Conservation (phyloP, 1,140 invertebrate genomes). For the Drosophila repleta region DNA sequence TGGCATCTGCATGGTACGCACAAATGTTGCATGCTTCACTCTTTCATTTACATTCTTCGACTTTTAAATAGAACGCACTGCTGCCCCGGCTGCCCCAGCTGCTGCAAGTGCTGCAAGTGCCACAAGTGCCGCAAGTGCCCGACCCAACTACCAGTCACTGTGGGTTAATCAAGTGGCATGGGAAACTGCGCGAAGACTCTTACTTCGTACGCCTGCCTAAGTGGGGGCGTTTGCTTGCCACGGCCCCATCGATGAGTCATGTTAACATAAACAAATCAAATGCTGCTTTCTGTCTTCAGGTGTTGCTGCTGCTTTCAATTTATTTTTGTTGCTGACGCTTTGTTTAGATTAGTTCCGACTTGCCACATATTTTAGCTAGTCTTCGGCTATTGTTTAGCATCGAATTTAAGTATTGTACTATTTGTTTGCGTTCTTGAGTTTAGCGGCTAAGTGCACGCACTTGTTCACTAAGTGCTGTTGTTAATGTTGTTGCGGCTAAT, state of each 20-base stretch:
- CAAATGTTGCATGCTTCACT: conserved; percentile 56
- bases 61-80: conserved; percentile 44
- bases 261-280: conserved; percentile 63
- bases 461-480: conserved; percentile 63
- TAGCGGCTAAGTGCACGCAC: conserved; percentile 70
- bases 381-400: conserved; percentile 55
- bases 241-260: conserved; percentile 68
- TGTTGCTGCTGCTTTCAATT: conserved; percentile 57
- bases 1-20: conserved; percentile 55
- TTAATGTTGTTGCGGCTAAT: conserved; percentile 52
- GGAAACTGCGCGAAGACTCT: conserved; percentile 48
- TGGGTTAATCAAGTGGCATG: conserved; percentile 76
- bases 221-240: conserved; percentile 34
- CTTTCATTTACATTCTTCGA: conserved; percentile 44
- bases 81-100: conserved; percentile 19
- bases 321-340: conserved; percentile 45
- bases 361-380: conserved; percentile 54
- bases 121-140: conserved; percentile 23
- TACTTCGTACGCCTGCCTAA: conserved; percentile 9
- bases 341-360: conserved; percentile 62
- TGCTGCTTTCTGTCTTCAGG: conserved; percentile 52
- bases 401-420: conserved; percentile 52
- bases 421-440: conserved; percentile 66
- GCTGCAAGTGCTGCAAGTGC: neutral
- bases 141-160: conserved; percentile 6